Conservation (phyloP, 2,888 invertebrate genomes). For the Zhengitettix transpicula region DNA sequence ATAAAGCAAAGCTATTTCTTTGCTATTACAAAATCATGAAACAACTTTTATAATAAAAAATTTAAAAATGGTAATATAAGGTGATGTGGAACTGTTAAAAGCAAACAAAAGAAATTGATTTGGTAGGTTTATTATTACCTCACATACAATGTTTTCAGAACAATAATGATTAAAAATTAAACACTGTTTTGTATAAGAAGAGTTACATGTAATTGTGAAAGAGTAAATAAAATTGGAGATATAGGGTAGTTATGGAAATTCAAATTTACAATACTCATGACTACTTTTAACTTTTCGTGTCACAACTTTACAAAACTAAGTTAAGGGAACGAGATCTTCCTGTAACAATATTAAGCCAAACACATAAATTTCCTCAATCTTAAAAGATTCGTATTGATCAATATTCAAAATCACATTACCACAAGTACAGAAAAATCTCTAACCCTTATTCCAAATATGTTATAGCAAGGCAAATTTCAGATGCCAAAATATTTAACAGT, state of each 20-base stretch:
- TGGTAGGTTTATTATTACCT: constrained; percentile 12
- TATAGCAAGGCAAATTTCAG: neutral
- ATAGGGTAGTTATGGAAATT: neutral
- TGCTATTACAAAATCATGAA: too few species aligned
- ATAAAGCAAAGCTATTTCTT: too few species aligned
- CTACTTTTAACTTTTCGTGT: neutral
- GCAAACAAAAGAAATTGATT: neutral
- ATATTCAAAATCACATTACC: too few species aligned
- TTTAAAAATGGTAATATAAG: too few species aligned
- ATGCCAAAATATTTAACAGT: neutral
- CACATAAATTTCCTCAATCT: too few species aligned
- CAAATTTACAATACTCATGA: constrained; percentile 1
- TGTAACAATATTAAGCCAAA: too few species aligned
- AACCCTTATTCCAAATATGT: neutral
- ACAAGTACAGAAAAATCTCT: neutral
- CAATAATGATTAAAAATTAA: constrained; percentile 10
- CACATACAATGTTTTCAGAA: constrained; percentile 13
- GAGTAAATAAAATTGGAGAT: constrained; percentile 4
- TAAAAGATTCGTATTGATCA: too few species aligned
- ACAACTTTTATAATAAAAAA: too few species aligned
- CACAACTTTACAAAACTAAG: constrained; percentile 2
- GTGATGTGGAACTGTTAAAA: too few species aligned
- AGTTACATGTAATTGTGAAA: constrained; percentile 5
- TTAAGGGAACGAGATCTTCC: neutral
- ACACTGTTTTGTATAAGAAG: constrained; percentile 4